phyloP scores from a whole-genome alignment of 2,888 invertebrate genomes.

The Thyatira batis region DNA sequence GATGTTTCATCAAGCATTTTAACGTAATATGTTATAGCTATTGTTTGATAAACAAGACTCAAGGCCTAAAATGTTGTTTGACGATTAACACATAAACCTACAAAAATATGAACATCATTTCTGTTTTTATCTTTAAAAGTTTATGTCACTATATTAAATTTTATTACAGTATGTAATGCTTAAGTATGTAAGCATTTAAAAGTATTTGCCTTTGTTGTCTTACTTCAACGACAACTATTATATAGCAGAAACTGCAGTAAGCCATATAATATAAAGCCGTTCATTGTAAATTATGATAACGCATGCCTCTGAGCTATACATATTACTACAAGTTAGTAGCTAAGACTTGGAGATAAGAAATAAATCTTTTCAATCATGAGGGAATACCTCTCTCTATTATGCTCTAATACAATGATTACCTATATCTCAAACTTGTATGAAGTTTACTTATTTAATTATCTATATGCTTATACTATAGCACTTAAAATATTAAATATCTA shows the following conservation, averaged over 20 bases:
- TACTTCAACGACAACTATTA: background rate
- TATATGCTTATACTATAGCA: background rate
- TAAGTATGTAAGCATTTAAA: background rate
- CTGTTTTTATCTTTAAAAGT: too few species aligned
- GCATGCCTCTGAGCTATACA: constrained; percentile 8
- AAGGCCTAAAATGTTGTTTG: too few species aligned
- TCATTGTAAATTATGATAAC: constrained; percentile 17
- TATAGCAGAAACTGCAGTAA: constrained; percentile 4
- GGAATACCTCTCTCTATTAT: background rate
- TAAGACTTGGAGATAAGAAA: constrained; percentile 14
- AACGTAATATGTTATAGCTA: too few species aligned
- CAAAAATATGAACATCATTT: too few species aligned
- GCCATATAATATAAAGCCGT: constrained; percentile 8
- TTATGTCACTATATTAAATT: background rate
- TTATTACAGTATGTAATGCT: background rate
- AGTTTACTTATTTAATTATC: background rate
- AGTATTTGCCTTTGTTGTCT: background rate
- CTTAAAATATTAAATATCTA: background rate
- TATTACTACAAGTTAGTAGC: constrained; percentile 8
- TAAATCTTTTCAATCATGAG: constrained; percentile 11
- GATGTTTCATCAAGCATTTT: too few species aligned
- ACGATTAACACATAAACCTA: too few species aligned
- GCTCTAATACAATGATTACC: background rate
- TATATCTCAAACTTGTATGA: background rate
- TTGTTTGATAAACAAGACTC: too few species aligned